Conservation (phyloP, 2,113 vertebrate species). For the Malurus elegans region DNA sequence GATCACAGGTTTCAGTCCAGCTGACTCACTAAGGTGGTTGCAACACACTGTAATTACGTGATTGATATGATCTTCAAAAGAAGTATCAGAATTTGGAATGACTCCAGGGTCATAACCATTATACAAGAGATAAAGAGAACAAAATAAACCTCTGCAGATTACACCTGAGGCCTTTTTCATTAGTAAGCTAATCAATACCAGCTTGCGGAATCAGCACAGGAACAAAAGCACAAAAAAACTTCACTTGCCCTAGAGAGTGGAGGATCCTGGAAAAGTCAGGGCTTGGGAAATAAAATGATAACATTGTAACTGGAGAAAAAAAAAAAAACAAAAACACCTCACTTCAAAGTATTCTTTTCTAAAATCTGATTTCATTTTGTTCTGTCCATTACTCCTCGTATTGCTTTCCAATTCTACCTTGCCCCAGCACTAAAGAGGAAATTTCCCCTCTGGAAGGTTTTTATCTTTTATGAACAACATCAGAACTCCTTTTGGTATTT, state of each 20-base stretch:
- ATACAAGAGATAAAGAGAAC: neutral
- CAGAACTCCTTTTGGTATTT: slow-evolving; percentile 51
- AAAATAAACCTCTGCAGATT: neutral
- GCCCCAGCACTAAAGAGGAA: slow-evolving; percentile 39
- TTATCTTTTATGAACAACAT: slow-evolving; percentile 47
- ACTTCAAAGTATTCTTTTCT: neutral
- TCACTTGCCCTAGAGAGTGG: neutral
- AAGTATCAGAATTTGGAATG: slow-evolving; percentile 1
- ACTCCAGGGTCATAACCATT: slow-evolving; percentile 4
- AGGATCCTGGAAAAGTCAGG: neutral
- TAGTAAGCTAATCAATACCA: slow-evolving; percentile 8
- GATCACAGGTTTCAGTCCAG: neutral
- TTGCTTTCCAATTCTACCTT: slow-evolving; percentile 50
- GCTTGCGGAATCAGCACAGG: neutral
- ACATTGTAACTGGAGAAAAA: neutral
- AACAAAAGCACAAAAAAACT: neutral
- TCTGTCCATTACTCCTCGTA: slow-evolving; percentile 5
- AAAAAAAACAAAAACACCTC: neutral
- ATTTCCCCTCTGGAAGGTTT: slow-evolving; percentile 53
- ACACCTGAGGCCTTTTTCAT: neutral
- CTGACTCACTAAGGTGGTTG: neutral
- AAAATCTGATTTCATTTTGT: slow-evolving; percentile 38
- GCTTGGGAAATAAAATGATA: neutral
- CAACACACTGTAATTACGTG: neutral
- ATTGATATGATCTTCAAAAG: slow-evolving; percentile 9